Conservation (phyloP, 2,888 invertebrate genomes). For the Penaeus monodon region DNA sequence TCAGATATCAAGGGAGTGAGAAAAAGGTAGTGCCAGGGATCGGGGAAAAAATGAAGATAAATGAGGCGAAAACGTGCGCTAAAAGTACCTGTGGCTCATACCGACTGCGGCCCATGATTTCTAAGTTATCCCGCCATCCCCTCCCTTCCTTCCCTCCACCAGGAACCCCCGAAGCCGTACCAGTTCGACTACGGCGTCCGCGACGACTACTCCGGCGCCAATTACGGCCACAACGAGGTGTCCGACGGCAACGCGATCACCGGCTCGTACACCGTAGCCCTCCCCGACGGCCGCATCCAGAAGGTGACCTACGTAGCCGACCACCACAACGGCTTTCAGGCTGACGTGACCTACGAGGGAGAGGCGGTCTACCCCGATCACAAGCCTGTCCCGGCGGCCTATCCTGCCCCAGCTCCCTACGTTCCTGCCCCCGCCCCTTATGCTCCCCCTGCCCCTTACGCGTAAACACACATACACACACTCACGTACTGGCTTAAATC, state of each 20-base stretch:
- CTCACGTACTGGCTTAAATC: neutral
- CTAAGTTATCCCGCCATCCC: too few relatives aligned
- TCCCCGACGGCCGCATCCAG: slow-evolving; percentile 85
- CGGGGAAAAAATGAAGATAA: too few relatives aligned
- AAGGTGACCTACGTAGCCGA: slow-evolving; percentile 66
- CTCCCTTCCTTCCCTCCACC: neutral
- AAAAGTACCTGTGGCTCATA: too few relatives aligned
- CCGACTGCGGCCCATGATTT: neutral
- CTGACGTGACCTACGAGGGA: slow-evolving; percentile 43
- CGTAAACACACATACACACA: neutral
- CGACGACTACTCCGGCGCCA: slow-evolving; percentile 74
- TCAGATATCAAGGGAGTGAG: too few relatives aligned
- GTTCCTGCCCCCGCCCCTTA: slow-evolving; percentile 12
- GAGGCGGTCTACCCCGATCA: slow-evolving; percentile 44
- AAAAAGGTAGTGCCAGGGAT: too few relatives aligned
- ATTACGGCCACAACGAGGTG: slow-evolving; percentile 78
- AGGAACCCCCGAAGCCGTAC: slow-evolving; percentile 76
- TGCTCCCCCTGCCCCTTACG: slow-evolving; percentile 17
- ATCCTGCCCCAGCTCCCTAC: neutral
- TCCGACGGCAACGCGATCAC: slow-evolving; percentile 77
- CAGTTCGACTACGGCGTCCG: slow-evolving; percentile 78
- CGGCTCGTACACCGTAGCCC: slow-evolving; percentile 77
- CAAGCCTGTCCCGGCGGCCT: neutral
- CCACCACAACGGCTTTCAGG: slow-evolving; percentile 31
- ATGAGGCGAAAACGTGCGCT: too few relatives aligned